Base-by-base conservation (phyloP, 2,888 invertebrate genomes). In the Lasioglossum marginatum region DNA sequence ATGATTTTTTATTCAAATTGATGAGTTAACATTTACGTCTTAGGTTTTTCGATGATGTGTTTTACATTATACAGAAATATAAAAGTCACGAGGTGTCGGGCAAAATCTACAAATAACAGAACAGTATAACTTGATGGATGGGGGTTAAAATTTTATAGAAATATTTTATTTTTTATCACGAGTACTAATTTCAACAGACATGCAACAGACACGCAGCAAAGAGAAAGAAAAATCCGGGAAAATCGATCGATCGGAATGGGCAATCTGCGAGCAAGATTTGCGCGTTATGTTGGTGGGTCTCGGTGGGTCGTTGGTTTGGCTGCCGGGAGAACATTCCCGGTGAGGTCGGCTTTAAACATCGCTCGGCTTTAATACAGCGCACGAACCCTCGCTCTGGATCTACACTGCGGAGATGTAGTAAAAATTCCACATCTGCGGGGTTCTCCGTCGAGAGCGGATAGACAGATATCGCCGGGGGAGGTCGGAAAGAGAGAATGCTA, bases 391-490 rank as follows among this genome's bases (percentile, higher is more conserved):
- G 89, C 91, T 90, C 3, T 92, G 87, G 91, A 91, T 91, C 91
- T 84, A 86, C 89, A 87, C 87, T 77, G 88, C 89, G 85, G 87
- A 88, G 91, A 90, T 89, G 89, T 88, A 84, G 92, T 92, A 91
- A 93, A 93, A 93, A 94, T 94, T 93, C 91, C 93, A 88, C 92
- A 92, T 93, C 92, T 93, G 91, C 79, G 89, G 87, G 86, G 86
- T 88, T 87, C 83, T 89, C 82, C 70, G 71, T 52, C 70, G 77
- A 66, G 80, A 27, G 70, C 71, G 19, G 52, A 23, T 34, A 76
- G 72, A 81, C 45, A 43, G 63, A 63, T 63, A 79, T 70, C 16
- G 73, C 27, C 70, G 31, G 52, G 34, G 34, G 16, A 12, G 45
- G 73, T 52, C 27, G 68, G 66, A 81, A 34, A 43, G 75, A 66